Evolutionary conservation across 2,888 invertebrate species (phyloP).

Genomic region (Dasypogon diadema): DNA sequence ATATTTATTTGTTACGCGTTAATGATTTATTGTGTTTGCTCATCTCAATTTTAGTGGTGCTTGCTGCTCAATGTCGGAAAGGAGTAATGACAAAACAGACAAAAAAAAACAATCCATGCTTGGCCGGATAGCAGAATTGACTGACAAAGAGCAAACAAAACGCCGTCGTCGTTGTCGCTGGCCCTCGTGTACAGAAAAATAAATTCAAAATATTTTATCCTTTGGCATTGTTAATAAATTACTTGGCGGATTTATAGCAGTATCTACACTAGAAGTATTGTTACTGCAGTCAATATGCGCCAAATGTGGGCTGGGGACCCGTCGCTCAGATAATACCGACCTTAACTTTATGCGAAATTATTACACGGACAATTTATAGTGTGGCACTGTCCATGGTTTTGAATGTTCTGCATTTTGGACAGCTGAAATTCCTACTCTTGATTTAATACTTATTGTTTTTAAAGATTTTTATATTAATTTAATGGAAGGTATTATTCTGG

Average conservation of each 20-base stretch:
- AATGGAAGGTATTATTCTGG: no score
- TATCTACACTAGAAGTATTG: constrained; percentile 6
- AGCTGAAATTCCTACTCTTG: no score
- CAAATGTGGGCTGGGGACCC: constrained; percentile 41
- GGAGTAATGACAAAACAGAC: no score
- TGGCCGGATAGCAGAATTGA: no score
- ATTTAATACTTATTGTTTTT: no score
- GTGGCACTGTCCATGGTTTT: constrained; percentile 17
- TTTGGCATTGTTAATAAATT: constrained; percentile 32
- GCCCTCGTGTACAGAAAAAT: constrained; percentile 10
- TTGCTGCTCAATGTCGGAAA: no score
- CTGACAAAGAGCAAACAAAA: neutral
- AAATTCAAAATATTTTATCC: constrained; percentile 32
- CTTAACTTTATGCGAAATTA: constrained; percentile 48
- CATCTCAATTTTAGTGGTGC: constrained; percentile 1
- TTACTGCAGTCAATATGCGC: constrained; percentile 35
- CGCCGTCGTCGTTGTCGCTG: neutral
- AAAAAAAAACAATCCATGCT: constrained; percentile 1
- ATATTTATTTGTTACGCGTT: constrained; percentile 33
- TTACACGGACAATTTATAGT: constrained; percentile 29
- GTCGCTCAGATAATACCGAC: constrained; percentile 28
- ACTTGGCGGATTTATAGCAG: constrained; percentile 5
- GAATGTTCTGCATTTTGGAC: constrained; percentile 5
- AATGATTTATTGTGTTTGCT: constrained; percentile 40
- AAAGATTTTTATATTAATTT: no score